Conservation (phyloP, 2,888 invertebrate species). For the Acronicta aceris region DNA sequence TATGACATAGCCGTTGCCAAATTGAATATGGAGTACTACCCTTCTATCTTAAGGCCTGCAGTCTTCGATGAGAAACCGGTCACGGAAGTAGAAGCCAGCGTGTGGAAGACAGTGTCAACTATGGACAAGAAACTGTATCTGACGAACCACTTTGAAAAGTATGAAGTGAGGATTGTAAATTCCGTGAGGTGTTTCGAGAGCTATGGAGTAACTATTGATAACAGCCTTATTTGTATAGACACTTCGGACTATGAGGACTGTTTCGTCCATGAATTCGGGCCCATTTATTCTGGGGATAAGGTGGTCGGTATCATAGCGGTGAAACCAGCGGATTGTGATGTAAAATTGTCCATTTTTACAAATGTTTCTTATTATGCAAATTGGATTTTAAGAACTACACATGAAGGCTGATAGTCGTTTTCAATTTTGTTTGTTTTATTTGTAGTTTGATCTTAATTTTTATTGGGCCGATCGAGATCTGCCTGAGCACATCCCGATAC, state of each 20-base stretch:
- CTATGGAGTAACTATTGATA: constrained; percentile 28
- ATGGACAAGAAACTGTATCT: constrained; percentile 31
- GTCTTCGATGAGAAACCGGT: constrained; percentile 15
- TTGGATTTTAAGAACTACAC: constrained; percentile 57
- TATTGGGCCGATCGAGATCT: too few relatives aligned
- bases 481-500: too few relatives aligned
- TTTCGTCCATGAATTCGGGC: constrained; percentile 38
- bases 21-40: constrained; percentile 65
- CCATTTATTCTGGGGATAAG: constrained; percentile 31
- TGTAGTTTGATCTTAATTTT: too few relatives aligned
- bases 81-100: constrained; percentile 23
- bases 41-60: constrained; percentile 15
- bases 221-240: constrained; percentile 31
- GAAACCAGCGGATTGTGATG: constrained; percentile 32
- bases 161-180: constrained; percentile 14
- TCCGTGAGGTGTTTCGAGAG: constrained; percentile 30
- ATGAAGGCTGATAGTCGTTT: constrained; percentile 4
- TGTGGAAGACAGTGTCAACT: constrained; percentile 36
- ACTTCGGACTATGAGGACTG: constrained; percentile 13
- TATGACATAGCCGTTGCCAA: constrained; percentile 81
- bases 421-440: constrained; percentile 13
- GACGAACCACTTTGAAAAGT: constrained; percentile 35
- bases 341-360: constrained; percentile 61
- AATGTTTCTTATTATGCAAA: constrained; percentile 59
- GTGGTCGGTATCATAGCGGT: constrained; percentile 24